phyloP scores from a whole-genome alignment of 2,888 invertebrate species.

The Polyommatus icarus region DNA sequence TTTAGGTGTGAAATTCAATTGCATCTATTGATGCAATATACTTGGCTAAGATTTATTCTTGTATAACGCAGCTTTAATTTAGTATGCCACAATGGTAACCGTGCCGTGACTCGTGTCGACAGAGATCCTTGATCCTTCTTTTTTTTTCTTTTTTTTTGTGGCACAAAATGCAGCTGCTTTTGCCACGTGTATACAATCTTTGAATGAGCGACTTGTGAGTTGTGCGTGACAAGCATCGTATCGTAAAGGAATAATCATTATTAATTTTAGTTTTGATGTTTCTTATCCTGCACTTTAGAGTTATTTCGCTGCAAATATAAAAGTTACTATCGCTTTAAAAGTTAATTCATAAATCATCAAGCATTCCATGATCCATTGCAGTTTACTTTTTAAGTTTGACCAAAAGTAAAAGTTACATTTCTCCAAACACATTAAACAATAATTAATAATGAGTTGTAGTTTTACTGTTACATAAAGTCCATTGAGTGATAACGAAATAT shows the following conservation, averaged over 20 bases:
- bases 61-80: too few species aligned
- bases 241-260: neutral
- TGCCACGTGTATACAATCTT: neutral
- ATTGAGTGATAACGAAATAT: neutral
- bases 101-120: too few species aligned
- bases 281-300: too few species aligned
- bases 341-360: neutral
- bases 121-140: too few species aligned
- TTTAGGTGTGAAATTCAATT: too few species aligned
- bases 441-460: neutral
- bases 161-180: too few species aligned
- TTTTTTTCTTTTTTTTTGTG: too few species aligned
- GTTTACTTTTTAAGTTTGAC: neutral
- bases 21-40: too few species aligned
- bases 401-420: conserved; percentile 6
- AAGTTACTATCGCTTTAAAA: neutral
- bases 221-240: conserved; percentile 1
- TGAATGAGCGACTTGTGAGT: conserved; percentile 1
- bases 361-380: neutral
- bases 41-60: too few species aligned
- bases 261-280: neutral
- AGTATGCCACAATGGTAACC: too few species aligned
- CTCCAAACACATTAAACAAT: conserved; percentile 1
- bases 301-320: too few species aligned
- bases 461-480: neutral